These are phyloP conservation scores for Macrotrachela quadricornifera DNA, from an alignment of 1,140 invertebrate genomes.

Conservation along the genomic window DNA sequence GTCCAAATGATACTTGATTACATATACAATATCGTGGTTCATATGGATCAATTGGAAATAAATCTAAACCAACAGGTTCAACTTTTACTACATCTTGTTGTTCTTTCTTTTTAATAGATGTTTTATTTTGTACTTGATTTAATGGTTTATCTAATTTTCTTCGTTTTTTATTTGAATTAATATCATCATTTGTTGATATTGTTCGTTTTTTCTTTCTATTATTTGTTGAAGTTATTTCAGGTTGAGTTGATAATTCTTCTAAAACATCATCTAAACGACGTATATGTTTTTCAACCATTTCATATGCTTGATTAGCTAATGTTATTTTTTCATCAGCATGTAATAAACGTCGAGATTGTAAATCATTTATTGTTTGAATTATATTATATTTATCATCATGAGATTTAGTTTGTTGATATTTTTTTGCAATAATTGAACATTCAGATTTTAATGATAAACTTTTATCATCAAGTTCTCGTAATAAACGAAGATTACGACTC, in stretches of 20 bases:
- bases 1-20: conserved; percentile 93
- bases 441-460: too few relatives aligned
- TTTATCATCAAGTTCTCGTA: too few relatives aligned
- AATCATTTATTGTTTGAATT: too few relatives aligned
- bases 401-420: too few relatives aligned
- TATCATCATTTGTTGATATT: not conserved
- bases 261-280: conserved; percentile 77
- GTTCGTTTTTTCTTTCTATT: not conserved
- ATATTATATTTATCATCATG: too few relatives aligned
- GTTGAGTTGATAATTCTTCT: conserved; percentile 48
- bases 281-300: conserved; percentile 77
- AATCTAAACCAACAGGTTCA: conserved; percentile 63
- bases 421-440: too few relatives aligned
- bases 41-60: conserved; percentile 89
- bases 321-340: conserved; percentile 6
- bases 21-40: conserved; percentile 96
- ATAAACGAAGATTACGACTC: too few relatives aligned
- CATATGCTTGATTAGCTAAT: conserved; percentile 7
- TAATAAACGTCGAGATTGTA: too few relatives aligned
- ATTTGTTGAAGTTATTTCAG: conserved; percentile 60
- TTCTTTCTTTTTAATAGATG: conserved; percentile 2
- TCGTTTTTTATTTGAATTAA: not conserved
- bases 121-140: not conserved
- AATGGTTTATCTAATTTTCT: not conserved
- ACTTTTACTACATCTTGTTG: not conserved